These are phyloP conservation scores for Melanotus villosus DNA, from an alignment of 2,888 invertebrate species.

Conservation along the genomic window DNA sequence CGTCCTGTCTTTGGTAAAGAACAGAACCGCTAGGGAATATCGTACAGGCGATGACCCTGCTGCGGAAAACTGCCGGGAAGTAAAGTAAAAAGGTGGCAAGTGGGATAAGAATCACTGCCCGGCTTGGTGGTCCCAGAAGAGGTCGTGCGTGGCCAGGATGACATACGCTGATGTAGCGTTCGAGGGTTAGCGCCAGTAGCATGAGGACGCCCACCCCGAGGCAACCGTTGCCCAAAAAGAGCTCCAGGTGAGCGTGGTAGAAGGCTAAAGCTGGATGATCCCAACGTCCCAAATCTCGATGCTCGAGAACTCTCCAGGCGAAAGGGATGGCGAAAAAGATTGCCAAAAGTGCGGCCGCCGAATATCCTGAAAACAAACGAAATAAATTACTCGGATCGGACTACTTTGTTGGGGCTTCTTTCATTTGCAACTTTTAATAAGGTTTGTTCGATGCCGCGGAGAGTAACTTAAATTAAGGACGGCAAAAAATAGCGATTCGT, in stretches of 20 bases:
- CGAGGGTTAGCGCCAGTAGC: slow-evolving; percentile 81
- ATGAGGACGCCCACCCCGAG: slow-evolving; percentile 84
- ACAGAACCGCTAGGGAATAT: slow-evolving; percentile 69
- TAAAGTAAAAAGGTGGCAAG: slow-evolving; percentile 77
- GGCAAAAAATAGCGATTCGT: no score
- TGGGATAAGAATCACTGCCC: slow-evolving; percentile 77
- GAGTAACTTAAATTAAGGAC: no score
- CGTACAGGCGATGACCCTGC: slow-evolving; percentile 72
- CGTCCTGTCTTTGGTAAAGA: slow-evolving; percentile 71
- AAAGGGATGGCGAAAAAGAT: slow-evolving; percentile 80
- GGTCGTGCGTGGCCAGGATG: slow-evolving; percentile 79
- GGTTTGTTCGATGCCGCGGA: no score
- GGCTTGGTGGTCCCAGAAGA: slow-evolving; percentile 75
- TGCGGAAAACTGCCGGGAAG: slow-evolving; percentile 78
- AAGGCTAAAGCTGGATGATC: slow-evolving; percentile 76
- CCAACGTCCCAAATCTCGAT: slow-evolving; percentile 78
- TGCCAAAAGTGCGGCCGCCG: slow-evolving; percentile 82
- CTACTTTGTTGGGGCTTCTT: neutral
- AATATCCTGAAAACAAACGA: slow-evolving; percentile 74
- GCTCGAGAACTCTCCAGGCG: slow-evolving; percentile 76
- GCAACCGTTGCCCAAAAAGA: slow-evolving; percentile 81
- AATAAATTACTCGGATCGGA: neutral
- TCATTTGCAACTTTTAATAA: neutral
- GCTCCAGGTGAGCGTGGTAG: slow-evolving; percentile 79
- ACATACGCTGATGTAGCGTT: slow-evolving; percentile 82